Base-by-base conservation (phyloP, 2,888 invertebrate species). In the Nomada ruficornis region DNA sequence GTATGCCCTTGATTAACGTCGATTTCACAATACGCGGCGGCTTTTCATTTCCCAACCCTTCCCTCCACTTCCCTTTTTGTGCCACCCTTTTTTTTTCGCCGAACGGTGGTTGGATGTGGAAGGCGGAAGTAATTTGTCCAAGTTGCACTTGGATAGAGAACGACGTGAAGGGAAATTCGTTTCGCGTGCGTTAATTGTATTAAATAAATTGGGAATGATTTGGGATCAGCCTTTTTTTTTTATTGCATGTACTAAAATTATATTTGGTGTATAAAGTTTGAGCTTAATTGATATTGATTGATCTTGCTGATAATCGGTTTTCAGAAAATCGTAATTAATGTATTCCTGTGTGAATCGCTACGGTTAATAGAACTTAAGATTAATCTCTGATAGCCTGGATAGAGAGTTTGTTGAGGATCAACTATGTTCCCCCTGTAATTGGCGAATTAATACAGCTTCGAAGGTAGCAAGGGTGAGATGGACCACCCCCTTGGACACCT, bases 391-490 rank as follows among this genome's bases (percentile, higher is more conserved):
- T 87, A 86, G 82, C 79, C 84, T 77, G 64, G 63, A 82, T 70
- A 68, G 77, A 67, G 77, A 84, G 88, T 85, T 88, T 86, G 83
- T 84, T 82, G 88, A 77, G 50, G 54, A n/a, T 52, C 52, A 72
- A 36, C 64, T 36, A 65, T 76, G 75, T 77, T 80, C 71, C 50
- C 65, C 63, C 74, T 75, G 88, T 88, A 88, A 88, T 87, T 89
- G 89, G 82, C 82, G 85, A 88, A 85, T 87, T 89, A 88, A 88
- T 88, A 88, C 76, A 87, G 80, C 82, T 72, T 71, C 52, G 42
- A 57, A 55, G 81, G 80, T 79, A 88, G 88, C 86, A 85, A 77
- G 75, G 73, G 63, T 62, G 29, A 29, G 55, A 54, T 57, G 55
- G 79, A 65, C 52, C 76, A 65, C 63, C 80, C 50, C 55, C 69